Evolutionary conservation across 1,140 invertebrate species (phyloP).

Genomic region (fruit fly (Drosophila melanogaster)): Release_6_plus_ISO1_MT NT_033779.5:5375001-5375500

Average conservation of each 20-base stretch:
- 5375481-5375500: conserved; percentile 80
- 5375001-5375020: conserved; percentile 12
- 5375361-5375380: conserved; percentile 66
- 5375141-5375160: too few species aligned
- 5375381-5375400: conserved; percentile 33
- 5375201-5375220: too few species aligned
- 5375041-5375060: conserved; percentile 54
- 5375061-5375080: conserved; percentile 61
- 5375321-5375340: conserved; percentile 53
- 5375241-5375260: background rate
- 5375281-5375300: conserved; percentile 44
- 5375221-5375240: background rate
- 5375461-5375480: conserved; percentile 84
- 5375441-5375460: conserved; percentile 83
- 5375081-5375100: conserved; percentile 54
- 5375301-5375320: conserved; percentile 79
- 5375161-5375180: too few species aligned
- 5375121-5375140: background rate
- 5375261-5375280: conserved; percentile 12
- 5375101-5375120: conserved; percentile 18
- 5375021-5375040: conserved; percentile 69
- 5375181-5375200: too few species aligned
- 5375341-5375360: conserved; percentile 70
- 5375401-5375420: conserved; percentile 2
- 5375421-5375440: conserved; percentile 73